Evolutionary conservation across 2,113 vertebrate species (phyloP), one percentile per base, ranked within the genome.

Genomic region (Excalfactoria chinensis): DNA sequence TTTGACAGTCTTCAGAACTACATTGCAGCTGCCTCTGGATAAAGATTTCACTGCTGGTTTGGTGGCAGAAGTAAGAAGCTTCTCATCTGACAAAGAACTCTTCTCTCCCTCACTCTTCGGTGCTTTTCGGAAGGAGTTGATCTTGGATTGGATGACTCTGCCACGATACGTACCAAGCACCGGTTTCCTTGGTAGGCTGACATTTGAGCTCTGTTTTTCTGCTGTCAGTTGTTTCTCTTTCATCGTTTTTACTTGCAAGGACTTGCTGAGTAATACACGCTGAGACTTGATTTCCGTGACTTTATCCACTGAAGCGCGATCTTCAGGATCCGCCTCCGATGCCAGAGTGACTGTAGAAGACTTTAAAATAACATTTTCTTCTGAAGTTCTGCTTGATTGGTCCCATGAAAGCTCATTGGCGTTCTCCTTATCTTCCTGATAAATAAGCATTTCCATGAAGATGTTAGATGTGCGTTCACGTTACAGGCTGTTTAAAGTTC

Each of bases 101-200:
- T 95, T 90, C 1, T 56, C 89, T 9, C 28, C 89, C 20, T 95
- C 90, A 3, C 46, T 88, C 72, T 76, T 75, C n/a, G 82, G 67
- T 46, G 97, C 90, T 92, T 98, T 99, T 96, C 99, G 96, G 92
- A 99, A 99, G 20, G 99, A 98, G 76, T 98, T 98, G 37, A 99
- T 95, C 95, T 99, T 99, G 32, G 99, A 99, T 69, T 98, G 97
- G 37, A 99, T 94, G 70, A 99, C 96, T 77, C 95, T 98, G 58
- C 99, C 99, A 95, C 98, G 98, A 55, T 99, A 99, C 37, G 97
- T 97, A 51, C 99, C 99, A 25, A 97, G 98, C 11, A 97, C 93
- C 55, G 95, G 90, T 91, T 97, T 99, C 86, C 98, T 98, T 84
- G 97, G 83, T 34, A 87, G 5, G 2, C 9, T 49, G 34, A 62